Conservation (phyloP, 2,113 vertebrate species). For the Chiloscyllium plagiosum region DNA sequence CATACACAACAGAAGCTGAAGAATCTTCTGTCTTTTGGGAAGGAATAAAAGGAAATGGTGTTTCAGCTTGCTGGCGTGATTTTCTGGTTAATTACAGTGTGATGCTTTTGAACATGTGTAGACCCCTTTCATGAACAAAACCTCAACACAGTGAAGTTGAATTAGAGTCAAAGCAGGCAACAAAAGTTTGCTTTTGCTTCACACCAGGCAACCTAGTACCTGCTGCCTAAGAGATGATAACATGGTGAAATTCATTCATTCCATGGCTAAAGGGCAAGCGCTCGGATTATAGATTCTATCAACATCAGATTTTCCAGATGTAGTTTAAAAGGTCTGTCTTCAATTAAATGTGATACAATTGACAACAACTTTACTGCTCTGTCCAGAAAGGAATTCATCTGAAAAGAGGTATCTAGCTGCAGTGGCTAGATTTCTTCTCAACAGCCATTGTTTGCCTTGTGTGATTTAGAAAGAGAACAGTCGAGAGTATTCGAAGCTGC, state of each 20-base stretch:
- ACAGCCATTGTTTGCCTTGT: not conserved
- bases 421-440: not conserved
- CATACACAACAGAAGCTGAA: constrained; percentile 19
- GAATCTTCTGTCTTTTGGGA: not conserved
- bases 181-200: constrained; percentile 24
- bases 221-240: constrained; percentile 36
- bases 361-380: constrained; percentile 25
- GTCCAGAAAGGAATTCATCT: constrained; percentile 7
- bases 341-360: constrained; percentile 26
- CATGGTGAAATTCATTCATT: constrained; percentile 13
- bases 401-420: not conserved
- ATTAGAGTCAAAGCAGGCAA: constrained; percentile 1
- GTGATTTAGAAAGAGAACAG: not conserved
- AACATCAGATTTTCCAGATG: constrained; percentile 35
- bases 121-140: constrained; percentile 18
- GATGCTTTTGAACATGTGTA: not conserved
- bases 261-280: constrained; percentile 19
- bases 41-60: not conserved
- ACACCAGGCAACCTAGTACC: constrained; percentile 14
- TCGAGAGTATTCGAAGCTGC: not conserved
- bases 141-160: constrained; percentile 13
- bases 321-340: constrained; percentile 21
- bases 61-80: not conserved
- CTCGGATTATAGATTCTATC: constrained; percentile 5
- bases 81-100: not conserved